phyloP scores from a whole-genome alignment of 2,888 invertebrate species.

The Trachelus stipa region DNA sequence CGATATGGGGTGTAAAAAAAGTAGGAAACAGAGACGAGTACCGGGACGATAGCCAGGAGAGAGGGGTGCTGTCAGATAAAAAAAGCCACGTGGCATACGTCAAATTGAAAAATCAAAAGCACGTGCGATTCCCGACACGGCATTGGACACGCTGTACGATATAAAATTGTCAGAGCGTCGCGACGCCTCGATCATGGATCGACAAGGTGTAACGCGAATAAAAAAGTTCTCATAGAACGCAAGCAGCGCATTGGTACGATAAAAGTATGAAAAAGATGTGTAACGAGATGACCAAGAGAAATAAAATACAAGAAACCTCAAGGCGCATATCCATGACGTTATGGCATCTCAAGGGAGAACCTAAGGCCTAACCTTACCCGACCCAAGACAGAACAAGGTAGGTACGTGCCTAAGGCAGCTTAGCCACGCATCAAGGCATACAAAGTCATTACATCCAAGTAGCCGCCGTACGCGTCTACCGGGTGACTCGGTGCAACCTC shows the following conservation, averaged over 20 bases:
- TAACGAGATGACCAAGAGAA: not conserved
- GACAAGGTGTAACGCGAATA: not conserved
- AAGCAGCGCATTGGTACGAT: not conserved
- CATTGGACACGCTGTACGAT: no score
- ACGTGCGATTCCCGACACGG: not conserved
- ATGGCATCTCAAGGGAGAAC: conserved; percentile 61
- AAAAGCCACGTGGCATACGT: not conserved
- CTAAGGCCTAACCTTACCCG: conserved; percentile 11
- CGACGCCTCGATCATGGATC: not conserved
- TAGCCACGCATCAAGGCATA: not conserved
- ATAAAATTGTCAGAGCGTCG: no score
- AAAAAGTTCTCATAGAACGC: not conserved
- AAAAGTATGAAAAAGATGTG: not conserved
- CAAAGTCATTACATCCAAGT: not conserved
- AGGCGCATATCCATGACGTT: conserved; percentile 31
- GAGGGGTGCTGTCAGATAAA: no score
- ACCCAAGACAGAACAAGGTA: not conserved
- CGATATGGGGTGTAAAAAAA: no score
- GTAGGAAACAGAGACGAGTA: no score
- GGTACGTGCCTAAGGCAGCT: conserved; percentile 31
- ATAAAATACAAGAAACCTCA: not conserved
- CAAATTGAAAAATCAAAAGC: not conserved
- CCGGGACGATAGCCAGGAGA: no score
- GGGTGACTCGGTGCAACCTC: not conserved
- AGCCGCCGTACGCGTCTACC: not conserved